Percentiles rank a stretch among this genome's conserved stretches.
Evolutionary conservation across 30 jellyfish, hydroid and myxozoan genomes (phyloP).

Genomic region (Hydra vulgaris): DNA sequence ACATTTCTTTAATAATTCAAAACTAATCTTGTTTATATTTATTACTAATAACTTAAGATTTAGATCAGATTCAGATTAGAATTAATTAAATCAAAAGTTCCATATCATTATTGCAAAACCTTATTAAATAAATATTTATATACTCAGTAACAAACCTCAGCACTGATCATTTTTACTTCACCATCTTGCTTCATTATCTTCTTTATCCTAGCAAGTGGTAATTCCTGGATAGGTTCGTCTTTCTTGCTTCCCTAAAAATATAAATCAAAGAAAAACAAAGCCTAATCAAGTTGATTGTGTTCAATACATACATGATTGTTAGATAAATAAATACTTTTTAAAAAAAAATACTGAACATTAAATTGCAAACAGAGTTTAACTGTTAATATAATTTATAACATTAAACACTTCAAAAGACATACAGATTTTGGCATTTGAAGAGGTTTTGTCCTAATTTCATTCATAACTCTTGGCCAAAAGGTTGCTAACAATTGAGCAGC

Average conservation of each 20-base stretch:
- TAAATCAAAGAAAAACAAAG: background rate
- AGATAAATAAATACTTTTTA: background rate
- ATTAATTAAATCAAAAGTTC: too few species aligned
- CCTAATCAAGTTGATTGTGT: too few species aligned
- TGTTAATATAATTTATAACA: too few species aligned
- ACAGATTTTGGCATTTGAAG: constrained; percentile 12
- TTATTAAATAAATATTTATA: too few species aligned
- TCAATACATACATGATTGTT: too few species aligned
- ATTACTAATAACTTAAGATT: too few species aligned
- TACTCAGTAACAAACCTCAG: constrained; percentile 71
- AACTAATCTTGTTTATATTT: too few species aligned
- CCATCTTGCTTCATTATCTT: constrained; percentile 94
- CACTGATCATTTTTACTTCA: constrained; percentile 95
- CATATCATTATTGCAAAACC: too few species aligned
- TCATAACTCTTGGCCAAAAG: constrained; percentile 90
- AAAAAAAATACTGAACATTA: too few species aligned
- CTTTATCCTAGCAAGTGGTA: constrained; percentile 88
- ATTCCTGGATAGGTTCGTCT: constrained; percentile 77
- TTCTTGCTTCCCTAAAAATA: constrained; percentile 47
- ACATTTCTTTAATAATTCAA: too few species aligned
- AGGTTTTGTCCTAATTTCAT: constrained; percentile 62
- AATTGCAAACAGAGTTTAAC: too few species aligned
- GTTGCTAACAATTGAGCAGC: constrained; percentile 84
- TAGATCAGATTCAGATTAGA: too few species aligned
- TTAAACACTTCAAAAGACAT: background rate